Evolutionary conservation across 2,113 vertebrate species (phyloP), one percentile per base, ranked within the genome.

Genomic region (Regulus satrapa): DNA sequence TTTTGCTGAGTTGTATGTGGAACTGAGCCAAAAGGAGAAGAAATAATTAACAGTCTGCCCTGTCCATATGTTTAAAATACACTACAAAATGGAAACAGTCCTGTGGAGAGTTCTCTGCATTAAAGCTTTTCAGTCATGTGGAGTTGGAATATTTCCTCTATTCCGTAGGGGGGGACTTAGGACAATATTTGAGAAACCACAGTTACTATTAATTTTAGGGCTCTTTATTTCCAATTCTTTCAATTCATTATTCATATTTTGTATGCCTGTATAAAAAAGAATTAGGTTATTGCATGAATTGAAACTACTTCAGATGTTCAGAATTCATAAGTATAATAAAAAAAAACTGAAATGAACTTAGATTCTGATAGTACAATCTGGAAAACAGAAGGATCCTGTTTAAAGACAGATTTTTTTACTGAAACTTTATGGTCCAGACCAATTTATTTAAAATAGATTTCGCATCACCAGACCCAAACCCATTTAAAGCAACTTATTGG

Each of bases 11-110:
- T 64, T 92, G 79, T 81, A 61, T 0, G 0, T 94, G 93, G 92
- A 95, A 85, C 59, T 38, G 82, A 93, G 93, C 95, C 96, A 97
- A 94, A 94, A 92, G 68, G 75, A 96, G 88, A 95, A 94, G 72
- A 93, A 94, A 96, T 95, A 96, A 97, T 96, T 95, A 96, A 96
- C 93, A 95, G 85, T 74, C 79, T 86, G 82, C 72, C 79, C 75
- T 92, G 85, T 90, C 92, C 94, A 88, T 96, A 92, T 90, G 94
- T 83, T 96, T 93, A 95, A 96, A 96, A 96, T 71, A 77, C 61
- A 90, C 52, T 93, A 43, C 75, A 66, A 90, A 93, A 96, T 86
- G 85, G 95, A 96, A 97, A 95, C 76, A 94, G 72, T 94, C 82
- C 93, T 96, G 85, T 86, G 82, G 95, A 96, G 93, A 96, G 75